phyloP scores from a whole-genome alignment of 2,888 invertebrate genomes.

The Cotesia congregata region DNA sequence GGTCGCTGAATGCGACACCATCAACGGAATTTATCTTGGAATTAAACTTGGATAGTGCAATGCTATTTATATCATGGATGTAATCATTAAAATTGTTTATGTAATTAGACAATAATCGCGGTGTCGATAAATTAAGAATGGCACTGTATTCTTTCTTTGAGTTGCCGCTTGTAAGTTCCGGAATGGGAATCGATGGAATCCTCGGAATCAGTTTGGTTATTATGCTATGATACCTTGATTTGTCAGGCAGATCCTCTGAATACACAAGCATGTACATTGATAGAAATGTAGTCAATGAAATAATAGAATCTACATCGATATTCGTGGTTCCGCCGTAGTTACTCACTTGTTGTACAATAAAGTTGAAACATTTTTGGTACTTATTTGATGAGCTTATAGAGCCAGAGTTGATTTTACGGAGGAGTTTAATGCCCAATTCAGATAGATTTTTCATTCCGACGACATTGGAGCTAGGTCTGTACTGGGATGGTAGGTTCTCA shows the following conservation, averaged over 20 bases:
- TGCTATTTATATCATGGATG: background rate
- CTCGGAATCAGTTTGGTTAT: background rate
- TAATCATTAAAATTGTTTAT: background rate
- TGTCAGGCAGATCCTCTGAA: background rate
- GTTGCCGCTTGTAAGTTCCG: background rate
- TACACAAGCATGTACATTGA: background rate
- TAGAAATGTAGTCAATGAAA: background rate
- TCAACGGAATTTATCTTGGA: background rate
- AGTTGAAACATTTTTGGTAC: background rate
- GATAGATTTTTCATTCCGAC: background rate
- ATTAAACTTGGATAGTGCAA: background rate
- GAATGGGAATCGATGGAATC: background rate
- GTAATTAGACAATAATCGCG: background rate
- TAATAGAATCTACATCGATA: background rate
- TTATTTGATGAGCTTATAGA: background rate
- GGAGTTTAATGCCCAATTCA: background rate
- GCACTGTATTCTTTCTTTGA: background rate
- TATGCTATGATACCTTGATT: background rate
- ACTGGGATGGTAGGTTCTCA: too few species aligned
- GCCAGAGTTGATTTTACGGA: background rate
- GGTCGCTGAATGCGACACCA: background rate
- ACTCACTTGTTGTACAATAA: background rate
- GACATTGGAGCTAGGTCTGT: too few species aligned
- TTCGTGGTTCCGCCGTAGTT: background rate
- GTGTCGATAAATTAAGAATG: background rate